A percentile compares a stretch with the other conserved stretches of the same genome.
Conservation (phyloP, 2,888 invertebrate genomes). For the Eudasyphora cyanicolor region DNA sequence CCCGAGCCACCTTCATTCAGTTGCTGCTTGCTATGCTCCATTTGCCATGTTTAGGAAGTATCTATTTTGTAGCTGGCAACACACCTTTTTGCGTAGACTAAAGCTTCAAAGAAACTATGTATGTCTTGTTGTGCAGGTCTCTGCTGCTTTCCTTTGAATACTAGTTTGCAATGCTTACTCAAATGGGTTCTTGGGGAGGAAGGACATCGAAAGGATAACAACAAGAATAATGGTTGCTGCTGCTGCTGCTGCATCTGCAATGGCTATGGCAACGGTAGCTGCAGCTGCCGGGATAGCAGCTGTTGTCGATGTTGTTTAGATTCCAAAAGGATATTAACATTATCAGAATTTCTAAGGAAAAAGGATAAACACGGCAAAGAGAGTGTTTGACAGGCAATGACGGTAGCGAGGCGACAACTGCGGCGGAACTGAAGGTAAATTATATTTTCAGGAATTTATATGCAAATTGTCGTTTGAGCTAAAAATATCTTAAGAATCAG, state of each 20-base stretch:
- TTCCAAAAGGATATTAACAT: slow-evolving; percentile 20
- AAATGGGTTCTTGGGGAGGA: neutral
- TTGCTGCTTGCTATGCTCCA: too few species aligned
- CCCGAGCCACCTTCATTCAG: neutral
- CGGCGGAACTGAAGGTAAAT: neutral
- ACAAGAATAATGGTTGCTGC: slow-evolving; percentile 24
- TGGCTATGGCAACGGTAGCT: slow-evolving; percentile 30
- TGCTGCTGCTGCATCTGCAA: slow-evolving; percentile 55
- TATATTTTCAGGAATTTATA: neutral
- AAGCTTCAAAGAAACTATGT: neutral
- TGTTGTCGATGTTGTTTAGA: slow-evolving; percentile 30
- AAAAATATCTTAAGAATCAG: neutral
- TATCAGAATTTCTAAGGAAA: slow-evolving; percentile 18
- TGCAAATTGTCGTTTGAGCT: neutral
- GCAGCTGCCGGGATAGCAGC: neutral
- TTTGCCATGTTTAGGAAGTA: slow-evolving; percentile 14
- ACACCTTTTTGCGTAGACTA: neutral
- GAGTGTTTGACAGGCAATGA: neutral
- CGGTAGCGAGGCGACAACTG: neutral
- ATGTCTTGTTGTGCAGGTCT: neutral
- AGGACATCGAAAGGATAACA: slow-evolving; percentile 22
- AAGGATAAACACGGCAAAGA: slow-evolving; percentile 21
- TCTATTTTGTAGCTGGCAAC: slow-evolving; percentile 3
- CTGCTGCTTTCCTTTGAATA: slow-evolving; percentile 5
- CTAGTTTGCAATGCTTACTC: slow-evolving; percentile 17